Base-by-base conservation (phyloP, 2,797 vertebrate species). In the Chloroceryle amazona region DNA sequence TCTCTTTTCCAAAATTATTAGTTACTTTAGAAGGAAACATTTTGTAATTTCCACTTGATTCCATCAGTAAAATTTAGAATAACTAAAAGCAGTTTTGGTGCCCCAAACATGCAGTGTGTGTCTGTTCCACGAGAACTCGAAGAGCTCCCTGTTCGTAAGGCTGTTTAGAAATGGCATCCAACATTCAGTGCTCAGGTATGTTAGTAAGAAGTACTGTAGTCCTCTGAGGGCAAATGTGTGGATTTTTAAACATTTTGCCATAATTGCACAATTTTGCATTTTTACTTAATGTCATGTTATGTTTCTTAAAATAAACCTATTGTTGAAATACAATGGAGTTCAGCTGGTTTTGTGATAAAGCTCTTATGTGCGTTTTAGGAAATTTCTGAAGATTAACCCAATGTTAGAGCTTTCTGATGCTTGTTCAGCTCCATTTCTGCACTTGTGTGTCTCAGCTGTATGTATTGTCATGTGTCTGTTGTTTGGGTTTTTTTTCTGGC, bases 201-300 rank as follows among this genome's bases (percentile, higher is more conserved):
- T 97, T 97, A 98, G 98, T 97, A 98, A 97, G 97, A 97, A 98
- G 98, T 98, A 98, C 98, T 98, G 98, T 98, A 98, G 98, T 98
- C 98, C 98, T 97, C 87, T 94, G 97, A 96, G 97, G 98, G 98
- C 97, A 98, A 97, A 97, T 96, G 97, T 98, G 97, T 98, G 98
- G 98, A 97, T 98, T 98, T 98, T 98, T 98, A 98, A 98, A 97
- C 97, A 98, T 98, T 98, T 98, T 98, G 98, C 98, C 97, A 97
- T 98, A 98, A 97, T 98, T 98, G 98, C 98, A 98, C 98, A 98
- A 97, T 97, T 98, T 98, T 98, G 98, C 98, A 98, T 98, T 98
- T 98, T 98, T 98, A 98, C 95, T 97, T 98, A 97, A 98, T 98
- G 97, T 98, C 97, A 98, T 97, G 97, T 98, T 98, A 97, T 94